A percentile compares a stretch with the other conserved stretches of the same genome.
Conservation (phyloP, 2,888 invertebrate species). For the Tachystola acroxantha region DNA sequence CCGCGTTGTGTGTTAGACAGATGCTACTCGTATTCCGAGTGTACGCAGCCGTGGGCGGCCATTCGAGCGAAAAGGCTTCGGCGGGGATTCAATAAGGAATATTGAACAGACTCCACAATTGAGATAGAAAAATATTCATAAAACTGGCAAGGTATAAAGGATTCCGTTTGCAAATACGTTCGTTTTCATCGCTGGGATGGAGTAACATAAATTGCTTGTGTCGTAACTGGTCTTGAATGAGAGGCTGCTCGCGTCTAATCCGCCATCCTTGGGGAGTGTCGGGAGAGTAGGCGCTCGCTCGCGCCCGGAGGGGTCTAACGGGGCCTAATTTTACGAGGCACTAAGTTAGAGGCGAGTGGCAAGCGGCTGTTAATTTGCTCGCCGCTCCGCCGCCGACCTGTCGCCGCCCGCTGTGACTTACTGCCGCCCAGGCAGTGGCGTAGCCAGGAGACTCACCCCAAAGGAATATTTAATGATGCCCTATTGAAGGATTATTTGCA, state of each 20-base stretch:
- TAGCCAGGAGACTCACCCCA: background rate
- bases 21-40: constrained; percentile 4
- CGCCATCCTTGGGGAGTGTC: constrained; percentile 38
- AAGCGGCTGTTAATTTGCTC: constrained; percentile 73
- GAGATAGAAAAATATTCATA: constrained; percentile 10
- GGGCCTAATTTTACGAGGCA: constrained; percentile 75
- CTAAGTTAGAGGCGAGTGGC: constrained; percentile 70
- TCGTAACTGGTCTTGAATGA: constrained; percentile 46
- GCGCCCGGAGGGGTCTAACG: constrained; percentile 59
- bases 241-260: constrained; percentile 45
- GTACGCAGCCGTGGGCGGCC: constrained; percentile 34
- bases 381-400: constrained; percentile 56
- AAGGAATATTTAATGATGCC: no score
- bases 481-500: no score
- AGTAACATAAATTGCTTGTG: constrained; percentile 10
- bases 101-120: constrained; percentile 19
- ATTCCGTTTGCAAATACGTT: constrained; percentile 10
- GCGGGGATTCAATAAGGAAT: constrained; percentile 17
- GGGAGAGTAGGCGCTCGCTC: constrained; percentile 25
- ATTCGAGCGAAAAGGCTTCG: constrained; percentile 40
- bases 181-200: background rate
- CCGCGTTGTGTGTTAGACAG: constrained; percentile 32
- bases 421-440: constrained; percentile 23
- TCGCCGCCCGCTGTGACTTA: constrained; percentile 74
- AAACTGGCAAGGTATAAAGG: constrained; percentile 2